Conservation (phyloP, 1,140 invertebrate genomes). For the Rhopalosiphum padi region DNA sequence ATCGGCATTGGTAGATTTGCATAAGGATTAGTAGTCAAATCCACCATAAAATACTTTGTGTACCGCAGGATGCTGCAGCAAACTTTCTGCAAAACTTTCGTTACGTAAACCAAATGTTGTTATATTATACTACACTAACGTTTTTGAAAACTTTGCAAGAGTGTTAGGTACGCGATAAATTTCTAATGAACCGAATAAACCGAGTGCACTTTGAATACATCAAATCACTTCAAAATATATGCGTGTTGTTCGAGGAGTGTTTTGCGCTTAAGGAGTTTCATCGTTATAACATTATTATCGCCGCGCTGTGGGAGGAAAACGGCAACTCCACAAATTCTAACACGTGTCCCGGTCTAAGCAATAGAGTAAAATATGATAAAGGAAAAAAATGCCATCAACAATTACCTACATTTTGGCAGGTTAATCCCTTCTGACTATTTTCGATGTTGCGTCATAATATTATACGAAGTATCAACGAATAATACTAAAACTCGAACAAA, state of each 20-base stretch:
- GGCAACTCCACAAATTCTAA: background rate
- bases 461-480: too few species aligned
- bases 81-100: conserved; percentile 28
- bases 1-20: conserved; percentile 23
- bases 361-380: too few species aligned
- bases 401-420: background rate
- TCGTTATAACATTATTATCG: background rate
- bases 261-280: background rate
- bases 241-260: background rate
- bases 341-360: background rate
- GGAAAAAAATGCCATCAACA: background rate
- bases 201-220: conserved; percentile 10
- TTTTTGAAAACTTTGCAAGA: conserved; percentile 4
- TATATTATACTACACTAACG: background rate
- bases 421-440: background rate
- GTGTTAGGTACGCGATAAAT: conserved; percentile 2
- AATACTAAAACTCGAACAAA: background rate
- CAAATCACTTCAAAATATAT: conserved; percentile 11
- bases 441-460: background rate
- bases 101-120: conserved; percentile 39
- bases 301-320: background rate
- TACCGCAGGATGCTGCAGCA: background rate
- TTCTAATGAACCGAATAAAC: conserved; percentile 39
- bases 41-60: conserved; percentile 32
- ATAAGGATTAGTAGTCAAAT: conserved; percentile 46